Evolutionary conservation across 2,113 vertebrate species (phyloP).

Genomic region (Osmerus eperlanus): DNA sequence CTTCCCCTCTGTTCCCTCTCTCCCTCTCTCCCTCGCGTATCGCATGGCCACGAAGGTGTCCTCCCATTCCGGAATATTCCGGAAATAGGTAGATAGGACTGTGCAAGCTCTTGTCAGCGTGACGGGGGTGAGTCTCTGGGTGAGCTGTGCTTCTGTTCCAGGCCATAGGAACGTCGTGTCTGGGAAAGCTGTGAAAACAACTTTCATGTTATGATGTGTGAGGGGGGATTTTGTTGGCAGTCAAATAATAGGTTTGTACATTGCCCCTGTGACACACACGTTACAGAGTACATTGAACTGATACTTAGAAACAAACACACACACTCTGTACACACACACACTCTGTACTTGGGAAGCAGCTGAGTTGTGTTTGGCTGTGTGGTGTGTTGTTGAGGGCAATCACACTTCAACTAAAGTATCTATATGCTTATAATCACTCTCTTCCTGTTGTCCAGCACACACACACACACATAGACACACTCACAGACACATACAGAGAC

Average conservation of each 20-base stretch:
- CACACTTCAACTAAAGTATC: neutral
- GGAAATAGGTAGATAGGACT: too few relatives aligned
- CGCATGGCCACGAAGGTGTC: too few relatives aligned
- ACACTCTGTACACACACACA: neutral
- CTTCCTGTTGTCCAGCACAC: neutral
- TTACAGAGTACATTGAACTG: neutral
- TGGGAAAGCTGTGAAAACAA: neutral
- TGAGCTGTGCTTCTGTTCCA: neutral
- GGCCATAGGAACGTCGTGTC: neutral
- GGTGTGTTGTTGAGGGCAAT: neutral
- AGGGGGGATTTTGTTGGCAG: slow-evolving; percentile 10
- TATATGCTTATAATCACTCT: too few relatives aligned
- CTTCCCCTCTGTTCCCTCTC: neutral
- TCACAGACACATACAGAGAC: too few relatives aligned
- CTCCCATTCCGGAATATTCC: too few relatives aligned
- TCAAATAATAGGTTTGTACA: neutral
- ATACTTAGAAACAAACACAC: neutral
- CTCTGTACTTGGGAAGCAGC: too few relatives aligned
- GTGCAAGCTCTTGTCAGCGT: too few relatives aligned
- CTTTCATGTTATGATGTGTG: slow-evolving; percentile 1
- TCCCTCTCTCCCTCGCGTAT: neutral
- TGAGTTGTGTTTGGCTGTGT: neutral
- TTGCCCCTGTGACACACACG: neutral
- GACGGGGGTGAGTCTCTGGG: too few relatives aligned
- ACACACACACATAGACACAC: neutral